A percentile compares a stretch with the other conserved stretches of the same genome.
These are phyloP conservation scores for Ischnus inquisitorius DNA, from an alignment of 2,888 invertebrate genomes.

Conservation along the genomic window DNA sequence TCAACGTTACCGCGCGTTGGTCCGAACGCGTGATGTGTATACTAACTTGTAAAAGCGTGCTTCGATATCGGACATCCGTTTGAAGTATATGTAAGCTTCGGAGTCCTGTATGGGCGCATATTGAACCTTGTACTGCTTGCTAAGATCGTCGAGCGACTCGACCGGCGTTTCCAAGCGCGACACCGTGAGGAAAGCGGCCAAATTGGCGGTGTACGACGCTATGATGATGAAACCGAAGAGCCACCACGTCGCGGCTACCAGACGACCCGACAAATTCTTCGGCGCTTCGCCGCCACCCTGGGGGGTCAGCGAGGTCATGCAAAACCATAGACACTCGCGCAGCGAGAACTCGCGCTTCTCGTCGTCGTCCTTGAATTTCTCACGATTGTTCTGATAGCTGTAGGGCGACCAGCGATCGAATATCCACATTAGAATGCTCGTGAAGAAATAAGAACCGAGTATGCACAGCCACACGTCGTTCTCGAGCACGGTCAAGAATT, in stretches of 20 bases:
- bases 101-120: slow-evolving; percentile 97
- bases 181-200: slow-evolving; percentile 98
- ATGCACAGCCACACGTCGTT: slow-evolving; percentile 99
- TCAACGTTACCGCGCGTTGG: not conserved
- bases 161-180: slow-evolving; percentile 97
- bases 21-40: not conserved
- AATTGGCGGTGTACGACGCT: slow-evolving; percentile 98
- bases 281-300: slow-evolving; percentile 98
- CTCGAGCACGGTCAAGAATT: slow-evolving; percentile 98
- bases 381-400: slow-evolving; percentile 97
- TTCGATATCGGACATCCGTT: slow-evolving; percentile 98
- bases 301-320: slow-evolving; percentile 99
- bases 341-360: slow-evolving; percentile 97
- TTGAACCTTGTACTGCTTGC: slow-evolving; percentile 98
- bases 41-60: slow-evolving; percentile 96
- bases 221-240: slow-evolving; percentile 99
- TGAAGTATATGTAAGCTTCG: slow-evolving; percentile 96
- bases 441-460: slow-evolving; percentile 97
- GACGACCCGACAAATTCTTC: slow-evolving; percentile 96
- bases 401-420: slow-evolving; percentile 99
- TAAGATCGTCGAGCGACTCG: slow-evolving; percentile 96
- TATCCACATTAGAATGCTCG: slow-evolving; percentile 97
- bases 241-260: slow-evolving; percentile 99
- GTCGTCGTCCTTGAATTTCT: slow-evolving; percentile 96
- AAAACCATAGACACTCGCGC: slow-evolving; percentile 99